phyloP scores from a whole-genome alignment of 2,888 invertebrate genomes.

The Pyrrhia umbra region DNA sequence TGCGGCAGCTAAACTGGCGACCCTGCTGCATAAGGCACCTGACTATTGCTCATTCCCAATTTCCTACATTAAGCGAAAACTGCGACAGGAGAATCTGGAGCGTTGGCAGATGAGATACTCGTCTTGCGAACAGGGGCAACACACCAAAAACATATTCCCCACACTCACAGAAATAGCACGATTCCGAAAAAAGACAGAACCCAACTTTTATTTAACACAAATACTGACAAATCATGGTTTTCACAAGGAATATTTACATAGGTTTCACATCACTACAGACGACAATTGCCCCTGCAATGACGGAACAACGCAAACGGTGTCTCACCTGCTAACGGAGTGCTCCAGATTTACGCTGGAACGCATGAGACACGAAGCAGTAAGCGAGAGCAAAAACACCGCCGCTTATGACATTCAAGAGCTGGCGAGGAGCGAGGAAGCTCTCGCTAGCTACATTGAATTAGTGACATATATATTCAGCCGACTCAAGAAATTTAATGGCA shows the following conservation, averaged over 20 bases:
- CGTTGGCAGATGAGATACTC: background rate
- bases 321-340: background rate
- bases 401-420: too few relatives aligned
- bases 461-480: too few relatives aligned
- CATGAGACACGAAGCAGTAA: too few relatives aligned
- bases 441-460: too few relatives aligned
- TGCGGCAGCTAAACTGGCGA: background rate
- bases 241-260: background rate
- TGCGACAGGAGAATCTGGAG: background rate
- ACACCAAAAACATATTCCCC: background rate
- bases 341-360: background rate
- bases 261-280: background rate
- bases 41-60: background rate
- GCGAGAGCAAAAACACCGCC: too few relatives aligned
- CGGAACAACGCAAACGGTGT: background rate
- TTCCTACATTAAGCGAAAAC: background rate
- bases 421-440: too few relatives aligned
- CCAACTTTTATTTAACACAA: background rate
- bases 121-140: background rate
- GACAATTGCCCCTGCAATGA: background rate
- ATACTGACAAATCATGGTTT: background rate
- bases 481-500: too few relatives aligned
- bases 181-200: background rate
- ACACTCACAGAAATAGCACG: background rate
- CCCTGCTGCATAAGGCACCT: background rate